phyloP scores from a whole-genome alignment of 2,113 vertebrate genomes.

The Boleophthalmus pectinirostris region DNA sequence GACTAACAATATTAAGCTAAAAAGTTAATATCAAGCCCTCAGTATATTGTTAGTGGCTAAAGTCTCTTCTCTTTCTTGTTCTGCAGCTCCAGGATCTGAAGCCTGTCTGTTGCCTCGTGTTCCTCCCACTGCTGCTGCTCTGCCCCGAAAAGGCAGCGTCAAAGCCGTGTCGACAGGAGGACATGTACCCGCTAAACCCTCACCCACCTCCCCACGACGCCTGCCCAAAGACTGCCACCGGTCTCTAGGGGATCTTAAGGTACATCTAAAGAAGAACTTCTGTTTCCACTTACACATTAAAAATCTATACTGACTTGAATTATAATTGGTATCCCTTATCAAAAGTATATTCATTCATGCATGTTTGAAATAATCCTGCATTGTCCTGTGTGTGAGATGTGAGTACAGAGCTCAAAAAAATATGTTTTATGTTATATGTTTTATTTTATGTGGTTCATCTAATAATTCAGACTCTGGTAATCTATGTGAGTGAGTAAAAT shows the following conservation, averaged over 20 bases:
- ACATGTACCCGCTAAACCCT: conserved; percentile 73
- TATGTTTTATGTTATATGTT: no score
- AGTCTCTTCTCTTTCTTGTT: neutral
- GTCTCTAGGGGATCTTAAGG: conserved; percentile 93
- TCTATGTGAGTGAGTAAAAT: neutral
- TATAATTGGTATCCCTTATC: neutral
- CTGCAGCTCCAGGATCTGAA: conserved; percentile 82
- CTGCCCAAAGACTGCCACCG: conserved; percentile 82
- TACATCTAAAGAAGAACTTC: conserved; percentile 20
- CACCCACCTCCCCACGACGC: conserved; percentile 70
- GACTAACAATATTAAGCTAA: neutral
- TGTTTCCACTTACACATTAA: neutral
- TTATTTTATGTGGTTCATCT: no score
- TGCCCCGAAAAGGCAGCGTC: conserved; percentile 73
- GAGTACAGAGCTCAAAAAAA: no score
- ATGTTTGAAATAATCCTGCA: no score
- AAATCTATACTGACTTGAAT: neutral
- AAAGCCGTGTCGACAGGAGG: conserved; percentile 52
- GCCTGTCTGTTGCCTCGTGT: conserved; percentile 76
- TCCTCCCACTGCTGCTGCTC: conserved; percentile 52
- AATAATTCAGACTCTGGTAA: neutral
- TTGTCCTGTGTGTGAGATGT: no score
- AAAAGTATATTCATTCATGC: neutral
- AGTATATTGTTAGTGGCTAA: no score
- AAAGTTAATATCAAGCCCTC: no score